These are phyloP conservation scores for Physella acuta DNA, from an alignment of 1,140 invertebrate species.

Conservation along the genomic window DNA sequence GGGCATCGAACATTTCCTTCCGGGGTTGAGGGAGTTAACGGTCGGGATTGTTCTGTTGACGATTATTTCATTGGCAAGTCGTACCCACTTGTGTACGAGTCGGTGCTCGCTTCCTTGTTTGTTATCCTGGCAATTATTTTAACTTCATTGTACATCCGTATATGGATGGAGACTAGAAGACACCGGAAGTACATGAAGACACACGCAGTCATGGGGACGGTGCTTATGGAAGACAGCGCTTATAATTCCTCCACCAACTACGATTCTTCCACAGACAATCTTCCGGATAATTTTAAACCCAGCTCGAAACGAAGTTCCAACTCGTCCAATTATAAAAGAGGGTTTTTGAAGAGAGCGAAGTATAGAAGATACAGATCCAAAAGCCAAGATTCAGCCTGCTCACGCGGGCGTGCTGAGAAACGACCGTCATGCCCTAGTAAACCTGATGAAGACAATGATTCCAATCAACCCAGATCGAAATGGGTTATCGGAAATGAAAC, in stretches of 20 bases:
- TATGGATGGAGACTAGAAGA: slow-evolving; percentile 24
- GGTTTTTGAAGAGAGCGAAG: background rate
- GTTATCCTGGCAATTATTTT: slow-evolving; percentile 16
- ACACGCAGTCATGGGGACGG: background rate
- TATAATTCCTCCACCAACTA: background rate
- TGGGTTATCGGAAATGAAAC: too few relatives aligned
- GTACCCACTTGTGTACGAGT: slow-evolving; percentile 26
- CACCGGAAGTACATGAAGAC: slow-evolving; percentile 21
- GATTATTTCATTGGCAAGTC: slow-evolving; percentile 14
- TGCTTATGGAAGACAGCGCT: background rate
- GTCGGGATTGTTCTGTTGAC: slow-evolving; percentile 29
- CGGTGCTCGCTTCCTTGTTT: slow-evolving; percentile 10
- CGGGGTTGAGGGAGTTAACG: background rate
- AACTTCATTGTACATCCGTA: slow-evolving; percentile 5
- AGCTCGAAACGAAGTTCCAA: background rate
- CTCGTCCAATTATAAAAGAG: background rate
- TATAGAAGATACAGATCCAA: too few relatives aligned
- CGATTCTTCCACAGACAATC: background rate
- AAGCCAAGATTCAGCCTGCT: too few relatives aligned
- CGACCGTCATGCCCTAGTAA: too few relatives aligned
- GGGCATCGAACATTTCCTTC: slow-evolving; percentile 18
- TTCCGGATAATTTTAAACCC: background rate
- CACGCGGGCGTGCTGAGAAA: too few relatives aligned
- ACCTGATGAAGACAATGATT: too few relatives aligned
- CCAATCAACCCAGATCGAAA: too few relatives aligned